Evolutionary conservation across 2,113 vertebrate species (phyloP).

Genomic region (Herpailurus yagouaroundi): DNA sequence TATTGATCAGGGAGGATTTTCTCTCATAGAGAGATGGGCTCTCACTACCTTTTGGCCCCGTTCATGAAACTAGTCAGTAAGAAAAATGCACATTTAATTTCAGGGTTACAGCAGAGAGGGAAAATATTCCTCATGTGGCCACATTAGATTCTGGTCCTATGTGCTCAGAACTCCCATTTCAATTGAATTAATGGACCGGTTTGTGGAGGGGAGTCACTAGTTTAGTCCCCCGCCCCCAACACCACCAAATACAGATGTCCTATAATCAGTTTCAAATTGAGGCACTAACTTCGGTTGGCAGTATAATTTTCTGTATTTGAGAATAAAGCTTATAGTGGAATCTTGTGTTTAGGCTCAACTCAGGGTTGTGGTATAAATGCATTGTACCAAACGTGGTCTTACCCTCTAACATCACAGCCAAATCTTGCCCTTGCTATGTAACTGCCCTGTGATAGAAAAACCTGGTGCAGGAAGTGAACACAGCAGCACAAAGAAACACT

Average conservation of each 20-base stretch:
- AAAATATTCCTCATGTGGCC: conserved; percentile 40
- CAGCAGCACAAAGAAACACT: accelerated
- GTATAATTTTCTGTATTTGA: background rate
- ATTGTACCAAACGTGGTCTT: background rate
- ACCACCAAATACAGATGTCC: background rate
- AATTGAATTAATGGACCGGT: conserved; percentile 1
- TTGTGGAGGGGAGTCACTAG: background rate
- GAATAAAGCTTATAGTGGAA: background rate
- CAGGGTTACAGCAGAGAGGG: conserved; percentile 42
- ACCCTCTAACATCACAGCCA: background rate
- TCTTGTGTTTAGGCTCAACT: background rate
- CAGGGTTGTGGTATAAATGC: background rate
- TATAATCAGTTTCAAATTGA: background rate
- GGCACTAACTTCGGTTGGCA: background rate
- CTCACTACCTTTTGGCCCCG: background rate
- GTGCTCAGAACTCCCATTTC: background rate
- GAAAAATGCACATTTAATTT: conserved; percentile 15
- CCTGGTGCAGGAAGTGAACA: background rate
- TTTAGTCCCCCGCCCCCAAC: background rate
- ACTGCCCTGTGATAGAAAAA: background rate
- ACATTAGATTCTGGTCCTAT: background rate
- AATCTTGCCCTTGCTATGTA: background rate
- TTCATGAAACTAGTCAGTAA: conserved; percentile 38
- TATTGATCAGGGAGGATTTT: conserved; percentile 62
- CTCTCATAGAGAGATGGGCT: conserved; percentile 2